phyloP scores from a whole-genome alignment of 2,113 vertebrate species.

The Crotophaga sulcirostris region DNA sequence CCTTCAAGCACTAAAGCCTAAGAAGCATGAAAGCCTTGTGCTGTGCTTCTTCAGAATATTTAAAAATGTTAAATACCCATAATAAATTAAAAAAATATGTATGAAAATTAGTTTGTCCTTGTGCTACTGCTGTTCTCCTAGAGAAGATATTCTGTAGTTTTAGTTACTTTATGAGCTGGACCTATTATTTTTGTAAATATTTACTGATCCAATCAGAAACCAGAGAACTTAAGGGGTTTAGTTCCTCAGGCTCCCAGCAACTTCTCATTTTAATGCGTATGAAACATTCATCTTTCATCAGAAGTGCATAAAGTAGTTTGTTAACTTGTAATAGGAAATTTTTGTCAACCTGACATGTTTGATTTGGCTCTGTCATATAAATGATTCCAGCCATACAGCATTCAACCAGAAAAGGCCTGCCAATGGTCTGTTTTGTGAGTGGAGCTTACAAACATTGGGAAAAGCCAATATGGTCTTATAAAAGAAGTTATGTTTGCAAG shows the following conservation, averaged over 20 bases:
- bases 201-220: constrained; percentile 47
- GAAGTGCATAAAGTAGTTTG: constrained; percentile 41
- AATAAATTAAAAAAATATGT: not conserved
- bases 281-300: constrained; percentile 63
- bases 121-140: not conserved
- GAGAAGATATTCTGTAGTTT: not conserved
- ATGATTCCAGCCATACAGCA: not conserved
- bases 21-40: not conserved
- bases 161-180: not conserved
- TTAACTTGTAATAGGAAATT: constrained; percentile 44
- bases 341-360: constrained; percentile 48
- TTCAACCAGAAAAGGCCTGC: not conserved
- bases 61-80: not conserved
- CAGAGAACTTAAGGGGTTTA: not conserved
- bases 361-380: constrained; percentile 46
- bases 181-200: constrained; percentile 41
- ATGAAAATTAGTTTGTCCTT: not conserved
- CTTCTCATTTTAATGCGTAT: constrained; percentile 34
- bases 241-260: constrained; percentile 40
- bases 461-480: not conserved
- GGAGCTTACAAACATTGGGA: not conserved
- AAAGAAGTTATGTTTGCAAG: not conserved
- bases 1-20: not conserved
- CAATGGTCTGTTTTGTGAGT: not conserved
- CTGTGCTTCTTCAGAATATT: not conserved